phyloP scores from a whole-genome alignment of 2,888 invertebrate genomes.

The Polydrusus cervinus region DNA sequence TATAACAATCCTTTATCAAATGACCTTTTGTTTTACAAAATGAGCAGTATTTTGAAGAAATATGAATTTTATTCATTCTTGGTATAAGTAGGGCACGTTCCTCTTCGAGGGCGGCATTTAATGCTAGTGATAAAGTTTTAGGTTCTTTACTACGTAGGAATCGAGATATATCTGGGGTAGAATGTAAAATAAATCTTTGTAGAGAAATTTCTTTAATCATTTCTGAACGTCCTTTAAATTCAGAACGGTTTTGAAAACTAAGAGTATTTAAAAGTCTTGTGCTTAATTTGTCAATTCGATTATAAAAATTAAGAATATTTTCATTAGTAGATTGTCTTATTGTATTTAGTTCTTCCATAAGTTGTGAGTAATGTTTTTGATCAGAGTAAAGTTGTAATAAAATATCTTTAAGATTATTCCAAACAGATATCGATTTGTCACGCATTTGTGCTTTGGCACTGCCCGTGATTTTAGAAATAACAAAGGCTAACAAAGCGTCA shows the following conservation, averaged over 20 bases:
- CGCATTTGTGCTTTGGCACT: constrained; percentile 23
- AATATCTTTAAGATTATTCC: constrained; percentile 21
- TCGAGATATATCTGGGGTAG: constrained; percentile 33
- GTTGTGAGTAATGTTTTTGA: constrained; percentile 31
- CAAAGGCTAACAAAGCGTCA: neutral
- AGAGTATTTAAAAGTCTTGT: constrained; percentile 25
- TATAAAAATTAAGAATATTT: constrained; percentile 28
- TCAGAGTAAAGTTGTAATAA: constrained; percentile 26
- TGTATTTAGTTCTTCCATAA: constrained; percentile 39
- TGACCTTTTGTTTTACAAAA: constrained; percentile 34
- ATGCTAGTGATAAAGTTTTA: constrained; percentile 29
- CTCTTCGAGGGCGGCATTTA: constrained; percentile 32
- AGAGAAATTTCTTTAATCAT: constrained; percentile 36
- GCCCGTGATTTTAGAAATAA: constrained; percentile 9
- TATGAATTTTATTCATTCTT: neutral
- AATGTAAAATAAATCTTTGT: constrained; percentile 43
- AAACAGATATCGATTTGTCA: constrained; percentile 15
- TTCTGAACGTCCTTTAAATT: constrained; percentile 10
- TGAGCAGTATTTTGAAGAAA: constrained; percentile 18
- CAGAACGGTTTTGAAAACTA: neutral
- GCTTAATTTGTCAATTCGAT: constrained; percentile 13
- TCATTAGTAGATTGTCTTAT: constrained; percentile 22
- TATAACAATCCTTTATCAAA: constrained; percentile 34
- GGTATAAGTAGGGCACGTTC: constrained; percentile 10
- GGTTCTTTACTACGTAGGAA: constrained; percentile 28